Evolutionary conservation across 2,113 vertebrate genomes (phyloP).

Genomic region (Nannospalax galili): DNA sequence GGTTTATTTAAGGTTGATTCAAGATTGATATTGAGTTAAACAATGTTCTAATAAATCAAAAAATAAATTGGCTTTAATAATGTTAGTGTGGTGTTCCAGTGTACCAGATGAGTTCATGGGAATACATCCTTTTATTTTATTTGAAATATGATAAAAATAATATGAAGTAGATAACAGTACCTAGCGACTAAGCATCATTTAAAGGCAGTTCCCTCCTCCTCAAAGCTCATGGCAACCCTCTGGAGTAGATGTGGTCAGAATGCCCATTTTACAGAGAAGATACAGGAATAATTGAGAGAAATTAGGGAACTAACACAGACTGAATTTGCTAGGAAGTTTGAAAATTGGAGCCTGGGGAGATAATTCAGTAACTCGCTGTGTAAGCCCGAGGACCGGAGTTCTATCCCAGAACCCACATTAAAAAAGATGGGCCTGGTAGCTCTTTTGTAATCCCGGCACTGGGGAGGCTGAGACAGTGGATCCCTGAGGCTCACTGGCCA

Average conservation of each 20-base stretch:
- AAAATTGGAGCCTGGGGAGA: neutral
- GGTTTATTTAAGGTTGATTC: conserved; percentile 79
- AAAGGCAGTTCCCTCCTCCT: neutral
- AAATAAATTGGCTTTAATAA: conserved; percentile 62
- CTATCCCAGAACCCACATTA: neutral
- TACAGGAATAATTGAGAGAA: neutral
- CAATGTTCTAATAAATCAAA: conserved; percentile 72
- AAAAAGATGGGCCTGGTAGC: neutral
- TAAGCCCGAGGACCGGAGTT: neutral
- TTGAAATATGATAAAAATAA: conserved; percentile 10
- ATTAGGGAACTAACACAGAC: neutral
- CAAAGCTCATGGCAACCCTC: neutral
- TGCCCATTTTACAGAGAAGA: neutral
- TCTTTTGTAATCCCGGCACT: neutral
- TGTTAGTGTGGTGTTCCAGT: neutral
- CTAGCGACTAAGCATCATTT: neutral
- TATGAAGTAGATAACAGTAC: neutral
- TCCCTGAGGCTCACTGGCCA: neutral
- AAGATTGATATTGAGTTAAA: conserved; percentile 75
- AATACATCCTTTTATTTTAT: neutral
- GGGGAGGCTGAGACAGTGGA: neutral
- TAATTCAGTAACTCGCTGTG: neutral
- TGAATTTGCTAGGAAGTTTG: neutral
- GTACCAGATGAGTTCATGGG: neutral
- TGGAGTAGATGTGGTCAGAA: neutral